Conservation (phyloP, 2,888 invertebrate genomes). For the Lamellibrachia columna region DNA sequence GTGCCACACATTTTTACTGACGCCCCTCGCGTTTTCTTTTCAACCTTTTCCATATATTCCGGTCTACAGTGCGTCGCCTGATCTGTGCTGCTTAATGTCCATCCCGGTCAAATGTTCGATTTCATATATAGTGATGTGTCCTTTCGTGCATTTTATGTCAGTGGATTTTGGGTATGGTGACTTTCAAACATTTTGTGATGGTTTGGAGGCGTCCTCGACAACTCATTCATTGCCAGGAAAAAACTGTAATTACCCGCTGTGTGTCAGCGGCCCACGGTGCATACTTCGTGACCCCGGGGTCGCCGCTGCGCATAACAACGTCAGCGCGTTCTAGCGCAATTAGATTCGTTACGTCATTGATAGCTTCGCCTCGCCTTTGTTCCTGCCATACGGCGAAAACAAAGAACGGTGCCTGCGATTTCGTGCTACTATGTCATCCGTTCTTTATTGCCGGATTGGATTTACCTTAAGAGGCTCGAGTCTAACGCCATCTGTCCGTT, state of each 20-base stretch:
- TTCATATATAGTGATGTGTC: background rate
- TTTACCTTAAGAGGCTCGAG: slow-evolving; percentile 1
- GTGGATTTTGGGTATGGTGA: background rate
- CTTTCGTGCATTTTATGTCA: background rate
- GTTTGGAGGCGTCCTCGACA: background rate
- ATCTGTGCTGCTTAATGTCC: no score
- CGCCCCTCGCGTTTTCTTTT: no score
- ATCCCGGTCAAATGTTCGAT: no score
- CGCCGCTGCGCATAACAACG: background rate
- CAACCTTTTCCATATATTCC: no score
- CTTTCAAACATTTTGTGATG: background rate
- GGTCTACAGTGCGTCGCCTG: no score
- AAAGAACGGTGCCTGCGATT: background rate
- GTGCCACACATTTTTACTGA: no score
- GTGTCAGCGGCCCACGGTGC: background rate
- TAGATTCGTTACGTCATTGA: background rate
- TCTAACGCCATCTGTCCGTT: background rate
- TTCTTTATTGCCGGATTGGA: slow-evolving; percentile 11
- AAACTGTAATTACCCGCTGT: background rate
- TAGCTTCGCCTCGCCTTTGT: background rate
- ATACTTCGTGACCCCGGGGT: background rate
- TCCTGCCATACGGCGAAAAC: background rate
- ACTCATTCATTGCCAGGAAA: background rate
- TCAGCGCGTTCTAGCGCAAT: background rate
- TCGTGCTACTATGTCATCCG: background rate